A percentile compares a stretch with the other conserved stretches of the same genome.
Evolutionary conservation across 2,113 vertebrate genomes (phyloP).

Genomic region (human (Homo sapiens)): GRCh38 chr5:146112001-146112500

Average conservation of each 20-base stretch:
- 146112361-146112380: background rate
- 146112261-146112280: background rate
- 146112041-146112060: background rate
- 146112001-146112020: background rate
- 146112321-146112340: background rate
- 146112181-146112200: background rate
- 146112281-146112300: background rate
- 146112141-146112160: background rate
- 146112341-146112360: background rate
- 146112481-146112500: background rate
- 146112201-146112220: background rate
- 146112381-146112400: background rate
- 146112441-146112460: background rate
- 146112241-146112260: background rate
- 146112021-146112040: background rate
- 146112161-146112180: background rate
- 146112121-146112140: background rate
- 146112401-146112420: background rate
- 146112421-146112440: background rate
- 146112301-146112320: background rate
- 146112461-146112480: background rate
- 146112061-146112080: background rate
- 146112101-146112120: background rate
- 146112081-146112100: background rate
- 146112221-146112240: background rate